A percentile compares a stretch with the other conserved stretches of the same genome.
Conservation (phyloP, 2,888 invertebrate genomes). For the Drosophila mimetica region DNA sequence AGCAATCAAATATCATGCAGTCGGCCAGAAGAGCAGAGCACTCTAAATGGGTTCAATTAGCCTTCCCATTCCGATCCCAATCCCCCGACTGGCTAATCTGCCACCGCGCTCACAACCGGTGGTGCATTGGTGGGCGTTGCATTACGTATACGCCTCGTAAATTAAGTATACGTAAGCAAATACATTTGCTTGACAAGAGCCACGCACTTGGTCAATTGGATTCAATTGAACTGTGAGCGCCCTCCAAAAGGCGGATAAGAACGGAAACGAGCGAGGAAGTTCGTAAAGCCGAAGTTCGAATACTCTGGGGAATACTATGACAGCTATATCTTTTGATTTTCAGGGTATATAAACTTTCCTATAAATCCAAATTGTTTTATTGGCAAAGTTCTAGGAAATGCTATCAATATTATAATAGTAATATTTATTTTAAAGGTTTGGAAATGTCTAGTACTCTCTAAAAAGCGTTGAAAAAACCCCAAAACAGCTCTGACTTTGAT, state of each 20-base stretch:
- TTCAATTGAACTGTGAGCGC: slow-evolving; percentile 72
- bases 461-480: slow-evolving; percentile 7
- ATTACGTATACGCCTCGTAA: slow-evolving; percentile 62
- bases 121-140: slow-evolving; percentile 35
- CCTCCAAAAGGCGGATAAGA: slow-evolving; percentile 36
- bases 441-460: not conserved
- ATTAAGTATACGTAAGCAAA: slow-evolving; percentile 77
- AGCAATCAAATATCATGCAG: slow-evolving; percentile 4
- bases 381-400: not conserved
- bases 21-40: slow-evolving; percentile 1
- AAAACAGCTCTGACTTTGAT: slow-evolving; percentile 55
- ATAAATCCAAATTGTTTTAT: not conserved
- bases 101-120: slow-evolving; percentile 3
- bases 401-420: not conserved
- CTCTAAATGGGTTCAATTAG: slow-evolving; percentile 31
- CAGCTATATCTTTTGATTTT: too few relatives aligned
- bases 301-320: not conserved
- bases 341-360: not conserved
- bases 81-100: slow-evolving; percentile 4
- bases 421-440: not conserved
- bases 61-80: slow-evolving; percentile 1
- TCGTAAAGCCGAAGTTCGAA: slow-evolving; percentile 1
- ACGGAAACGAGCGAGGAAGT: not conserved
- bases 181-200: slow-evolving; percentile 68
- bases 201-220: slow-evolving; percentile 73